Percentiles rank a stretch among this genome's conserved stretches.
Conservation (phyloP, 2,113 vertebrate genomes). For the Lasiurus borealis region DNA sequence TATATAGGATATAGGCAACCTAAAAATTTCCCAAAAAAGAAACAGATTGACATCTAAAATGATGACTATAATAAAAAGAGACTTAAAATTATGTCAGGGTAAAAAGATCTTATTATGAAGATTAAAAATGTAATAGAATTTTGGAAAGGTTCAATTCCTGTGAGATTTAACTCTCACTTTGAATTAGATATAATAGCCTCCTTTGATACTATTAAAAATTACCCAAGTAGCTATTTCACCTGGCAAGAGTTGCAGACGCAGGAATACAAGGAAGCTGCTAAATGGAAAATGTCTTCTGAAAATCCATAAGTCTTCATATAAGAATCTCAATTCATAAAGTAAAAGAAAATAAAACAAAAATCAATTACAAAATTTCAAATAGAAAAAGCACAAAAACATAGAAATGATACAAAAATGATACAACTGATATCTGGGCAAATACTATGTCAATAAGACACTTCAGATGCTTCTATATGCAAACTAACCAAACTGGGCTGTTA, state of each 20-base stretch:
- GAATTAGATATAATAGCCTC: background rate
- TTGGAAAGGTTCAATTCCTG: background rate
- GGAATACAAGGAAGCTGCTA: conserved; percentile 88
- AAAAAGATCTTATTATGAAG: background rate
- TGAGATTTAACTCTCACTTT: conserved; percentile 5
- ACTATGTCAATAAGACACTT: background rate
- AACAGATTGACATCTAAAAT: background rate
- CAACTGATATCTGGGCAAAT: background rate
- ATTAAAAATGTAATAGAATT: background rate
- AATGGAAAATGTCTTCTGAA: conserved; percentile 85
- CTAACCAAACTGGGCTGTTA: background rate
- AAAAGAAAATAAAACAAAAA: conserved; percentile 17
- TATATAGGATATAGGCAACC: background rate
- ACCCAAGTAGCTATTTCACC: conserved; percentile 79
- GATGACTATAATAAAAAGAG: background rate
- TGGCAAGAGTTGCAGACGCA: conserved; percentile 86
- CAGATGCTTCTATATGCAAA: conserved; percentile 38
- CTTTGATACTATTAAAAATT: conserved; percentile 70
- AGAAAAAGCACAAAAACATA: conserved; percentile 50
- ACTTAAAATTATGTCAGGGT: background rate
- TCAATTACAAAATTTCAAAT: background rate
- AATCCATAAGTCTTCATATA: conserved; percentile 64
- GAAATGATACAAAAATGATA: background rate
- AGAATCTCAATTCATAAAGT: conserved; percentile 70
- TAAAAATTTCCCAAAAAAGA: background rate